phyloP scores from a whole-genome alignment of 2,113 vertebrate genomes.

The Zosterops lateralis region DNA sequence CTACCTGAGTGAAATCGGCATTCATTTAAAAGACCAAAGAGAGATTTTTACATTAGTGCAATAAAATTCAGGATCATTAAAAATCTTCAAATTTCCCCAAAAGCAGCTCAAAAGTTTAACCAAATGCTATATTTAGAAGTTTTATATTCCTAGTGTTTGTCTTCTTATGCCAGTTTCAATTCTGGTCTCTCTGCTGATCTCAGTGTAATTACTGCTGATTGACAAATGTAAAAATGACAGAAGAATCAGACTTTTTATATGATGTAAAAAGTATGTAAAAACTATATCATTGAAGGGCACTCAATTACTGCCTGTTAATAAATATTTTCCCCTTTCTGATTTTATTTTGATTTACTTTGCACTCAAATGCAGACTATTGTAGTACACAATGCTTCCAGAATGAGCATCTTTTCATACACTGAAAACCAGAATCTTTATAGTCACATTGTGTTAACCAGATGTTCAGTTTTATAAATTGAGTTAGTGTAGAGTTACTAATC shows the following conservation, averaged over 20 bases:
- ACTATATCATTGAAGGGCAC: neutral
- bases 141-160: neutral
- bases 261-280: neutral
- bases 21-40: neutral
- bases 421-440: conserved; percentile 11
- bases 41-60: neutral
- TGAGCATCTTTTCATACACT: neutral
- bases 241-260: neutral
- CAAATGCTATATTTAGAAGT: neutral
- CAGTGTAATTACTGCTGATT: neutral
- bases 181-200: neutral
- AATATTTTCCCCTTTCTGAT: neutral
- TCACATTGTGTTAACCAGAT: neutral
- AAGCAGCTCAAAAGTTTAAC: neutral
- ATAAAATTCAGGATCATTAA: neutral
- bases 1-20: neutral
- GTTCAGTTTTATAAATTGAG: neutral
- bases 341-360: conserved; percentile 12
- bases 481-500: neutral
- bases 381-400: neutral
- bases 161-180: neutral
- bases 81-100: neutral
- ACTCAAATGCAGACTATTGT: neutral
- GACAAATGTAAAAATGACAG: neutral
- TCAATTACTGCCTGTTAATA: neutral